A percentile compares a stretch with the other conserved stretches of the same genome.
Evolutionary conservation across 2,888 invertebrate genomes (phyloP).

Genomic region (Smittia sp.): DNA sequence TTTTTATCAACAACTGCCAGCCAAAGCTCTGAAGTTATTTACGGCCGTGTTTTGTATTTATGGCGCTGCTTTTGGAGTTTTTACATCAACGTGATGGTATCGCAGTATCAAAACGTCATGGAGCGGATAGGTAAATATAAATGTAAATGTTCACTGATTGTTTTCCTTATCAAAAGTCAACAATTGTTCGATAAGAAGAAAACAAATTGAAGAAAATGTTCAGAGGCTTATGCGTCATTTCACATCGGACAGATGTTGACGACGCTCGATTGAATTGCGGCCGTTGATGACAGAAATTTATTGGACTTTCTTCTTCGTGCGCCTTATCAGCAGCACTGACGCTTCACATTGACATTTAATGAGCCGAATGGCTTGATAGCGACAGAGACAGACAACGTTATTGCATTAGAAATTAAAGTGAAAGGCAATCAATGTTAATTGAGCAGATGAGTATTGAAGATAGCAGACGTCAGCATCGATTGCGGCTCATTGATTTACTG

Average conservation of each 20-base stretch:
- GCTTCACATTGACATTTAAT: too few relatives aligned
- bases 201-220: neutral
- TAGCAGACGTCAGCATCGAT: too few relatives aligned
- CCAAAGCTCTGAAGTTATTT: neutral
- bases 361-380: too few relatives aligned
- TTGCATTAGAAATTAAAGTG: too few relatives aligned
- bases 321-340: too few relatives aligned
- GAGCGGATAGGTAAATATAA: neutral
- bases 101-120: neutral
- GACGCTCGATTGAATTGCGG: neutral
- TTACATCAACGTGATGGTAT: neutral
- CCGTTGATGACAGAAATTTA: neutral
- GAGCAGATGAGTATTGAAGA: too few relatives aligned
- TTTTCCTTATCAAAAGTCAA: neutral
- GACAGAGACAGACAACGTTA: too few relatives aligned
- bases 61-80: neutral
- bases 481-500: too few relatives aligned
- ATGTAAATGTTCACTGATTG: neutral
- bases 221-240: neutral
- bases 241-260: neutral
- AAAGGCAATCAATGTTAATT: too few relatives aligned
- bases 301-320: neutral
- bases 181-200: neutral
- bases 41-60: neutral
- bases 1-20: slow-evolving; percentile 9